These are phyloP conservation scores for Tetropium fuscum DNA, from an alignment of 2,888 invertebrate species.

Conservation along the genomic window DNA sequence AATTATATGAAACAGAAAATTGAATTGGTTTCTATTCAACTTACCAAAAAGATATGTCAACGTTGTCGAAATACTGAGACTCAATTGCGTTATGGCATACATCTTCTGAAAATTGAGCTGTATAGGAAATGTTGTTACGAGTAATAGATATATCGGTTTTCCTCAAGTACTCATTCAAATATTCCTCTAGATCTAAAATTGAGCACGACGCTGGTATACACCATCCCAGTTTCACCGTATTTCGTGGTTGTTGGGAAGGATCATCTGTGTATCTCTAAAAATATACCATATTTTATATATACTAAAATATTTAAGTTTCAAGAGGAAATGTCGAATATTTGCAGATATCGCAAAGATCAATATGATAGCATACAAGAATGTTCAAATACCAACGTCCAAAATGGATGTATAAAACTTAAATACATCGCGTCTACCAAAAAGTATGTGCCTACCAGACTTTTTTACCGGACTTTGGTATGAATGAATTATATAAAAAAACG, in stretches of 20 bases:
- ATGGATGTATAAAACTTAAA: too few species aligned
- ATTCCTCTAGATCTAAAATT: conserved; percentile 53
- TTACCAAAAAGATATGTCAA: conserved; percentile 63
- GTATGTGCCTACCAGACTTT: too few species aligned
- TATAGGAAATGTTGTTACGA: conserved; percentile 54
- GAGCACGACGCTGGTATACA: conserved; percentile 62
- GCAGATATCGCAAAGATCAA: too few species aligned
- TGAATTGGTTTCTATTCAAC: conserved; percentile 17
- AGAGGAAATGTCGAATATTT: too few species aligned
- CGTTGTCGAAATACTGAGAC: conserved; percentile 49
- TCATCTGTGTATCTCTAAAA: conserved; percentile 57
- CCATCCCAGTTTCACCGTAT: conserved; percentile 59
- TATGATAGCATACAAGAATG: too few species aligned
- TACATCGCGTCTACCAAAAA: too few species aligned
- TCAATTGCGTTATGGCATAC: conserved; percentile 58
- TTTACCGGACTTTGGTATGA: too few species aligned
- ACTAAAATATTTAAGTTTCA: too few species aligned
- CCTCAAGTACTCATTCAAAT: conserved; percentile 54
- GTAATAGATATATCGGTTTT: conserved; percentile 55
- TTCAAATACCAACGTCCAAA: too few species aligned
- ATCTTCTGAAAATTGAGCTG: conserved; percentile 43
- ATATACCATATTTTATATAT: not conserved
- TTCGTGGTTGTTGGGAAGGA: conserved; percentile 56
- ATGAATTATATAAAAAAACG: too few species aligned
- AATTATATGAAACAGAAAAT: conserved; percentile 11